Percentiles rank a stretch among this genome's conserved stretches.
Evolutionary conservation across 2,888 invertebrate genomes (phyloP).

Genomic region (Stenodera caucasica): DNA sequence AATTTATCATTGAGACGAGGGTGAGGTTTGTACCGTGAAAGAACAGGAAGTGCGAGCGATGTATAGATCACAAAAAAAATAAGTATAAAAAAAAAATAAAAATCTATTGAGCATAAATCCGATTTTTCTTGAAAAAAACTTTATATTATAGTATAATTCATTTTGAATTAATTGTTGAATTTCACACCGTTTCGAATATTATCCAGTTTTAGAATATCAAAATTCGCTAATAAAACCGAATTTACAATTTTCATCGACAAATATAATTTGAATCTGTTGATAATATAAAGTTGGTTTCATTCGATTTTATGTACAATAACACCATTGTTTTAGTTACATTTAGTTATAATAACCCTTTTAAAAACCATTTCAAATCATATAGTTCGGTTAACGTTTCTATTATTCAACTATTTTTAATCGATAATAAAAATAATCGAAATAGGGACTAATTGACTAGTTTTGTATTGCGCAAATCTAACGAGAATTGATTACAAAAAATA

Average conservation of each 20-base stretch:
- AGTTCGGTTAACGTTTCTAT: no score
- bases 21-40: constrained; percentile 30
- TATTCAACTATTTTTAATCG: no score
- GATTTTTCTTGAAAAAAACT: neutral
- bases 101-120: neutral
- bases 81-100: neutral
- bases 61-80: neutral
- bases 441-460: neutral
- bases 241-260: neutral
- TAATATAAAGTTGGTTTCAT: neutral
- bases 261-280: neutral
- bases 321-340: neutral
- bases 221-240: neutral
- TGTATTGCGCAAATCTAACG: neutral
- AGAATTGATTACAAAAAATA: neutral
- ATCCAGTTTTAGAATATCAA: neutral
- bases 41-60: constrained; percentile 34
- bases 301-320: neutral
- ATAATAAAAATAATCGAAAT: neutral
- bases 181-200: neutral
- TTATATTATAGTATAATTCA: neutral
- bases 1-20: constrained; percentile 42
- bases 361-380: neutral
- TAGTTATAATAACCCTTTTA: neutral
- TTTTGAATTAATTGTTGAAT: neutral